Evolutionary conservation across 1,140 invertebrate species (phyloP).

Genomic region (Apis mellifera): DNA sequence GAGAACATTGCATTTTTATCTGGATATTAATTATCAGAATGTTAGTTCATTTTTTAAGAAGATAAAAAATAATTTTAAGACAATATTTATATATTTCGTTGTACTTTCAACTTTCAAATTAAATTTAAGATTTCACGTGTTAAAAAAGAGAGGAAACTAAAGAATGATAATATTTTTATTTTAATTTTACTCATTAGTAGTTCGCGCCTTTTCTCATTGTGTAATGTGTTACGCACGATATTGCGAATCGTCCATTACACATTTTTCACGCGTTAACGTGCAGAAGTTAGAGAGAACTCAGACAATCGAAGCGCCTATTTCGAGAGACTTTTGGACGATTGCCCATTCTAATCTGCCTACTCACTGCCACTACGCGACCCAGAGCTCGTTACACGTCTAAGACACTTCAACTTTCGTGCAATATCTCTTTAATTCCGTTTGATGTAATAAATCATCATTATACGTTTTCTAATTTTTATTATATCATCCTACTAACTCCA

Average conservation of each 20-base stretch:
- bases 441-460: background rate
- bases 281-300: conserved; percentile 22
- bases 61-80: background rate
- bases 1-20: no score
- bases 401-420: conserved; percentile 5
- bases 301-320: conserved; percentile 63
- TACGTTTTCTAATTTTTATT: no score
- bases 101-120: background rate
- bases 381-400: conserved; percentile 46
- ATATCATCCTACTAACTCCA: background rate
- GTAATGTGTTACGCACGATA: conserved; percentile 18
- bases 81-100: no score
- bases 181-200: background rate
- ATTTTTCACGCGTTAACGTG: conserved; percentile 38
- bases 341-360: conserved; percentile 59
- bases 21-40: no score
- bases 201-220: background rate
- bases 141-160: background rate
- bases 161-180: background rate
- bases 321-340: conserved; percentile 62
- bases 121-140: no score
- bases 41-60: background rate
- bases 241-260: conserved; percentile 8
- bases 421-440: background rate
- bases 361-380: conserved; percentile 62